phyloP scores from a whole-genome alignment of 2,888 invertebrate species.

The Brachyptera risi region DNA sequence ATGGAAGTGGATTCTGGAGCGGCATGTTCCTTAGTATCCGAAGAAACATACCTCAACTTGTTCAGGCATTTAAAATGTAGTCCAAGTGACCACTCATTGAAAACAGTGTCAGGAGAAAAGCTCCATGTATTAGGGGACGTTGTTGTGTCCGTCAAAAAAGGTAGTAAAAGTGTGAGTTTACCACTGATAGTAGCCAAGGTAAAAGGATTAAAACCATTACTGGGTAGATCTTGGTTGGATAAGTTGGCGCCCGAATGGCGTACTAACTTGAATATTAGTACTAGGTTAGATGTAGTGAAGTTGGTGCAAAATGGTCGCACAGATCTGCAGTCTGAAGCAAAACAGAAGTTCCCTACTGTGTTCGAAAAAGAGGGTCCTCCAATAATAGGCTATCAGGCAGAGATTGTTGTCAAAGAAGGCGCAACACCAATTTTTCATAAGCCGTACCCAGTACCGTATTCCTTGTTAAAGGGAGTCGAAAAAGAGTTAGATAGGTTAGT shows the following conservation, averaged over 20 bases:
- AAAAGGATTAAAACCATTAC: neutral
- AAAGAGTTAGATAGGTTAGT: neutral
- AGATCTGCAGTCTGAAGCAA: neutral
- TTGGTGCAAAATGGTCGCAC: neutral
- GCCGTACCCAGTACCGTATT: neutral
- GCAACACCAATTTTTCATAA: slow-evolving; percentile 8
- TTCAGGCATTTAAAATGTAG: neutral
- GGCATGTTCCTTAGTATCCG: neutral
- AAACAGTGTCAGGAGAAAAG: neutral
- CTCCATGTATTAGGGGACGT: neutral
- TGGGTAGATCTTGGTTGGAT: slow-evolving; percentile 5
- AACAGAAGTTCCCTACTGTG: neutral
- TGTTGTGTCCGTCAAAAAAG: neutral
- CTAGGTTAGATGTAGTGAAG: neutral
- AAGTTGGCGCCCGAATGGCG: neutral
- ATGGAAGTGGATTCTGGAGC: slow-evolving; percentile 11
- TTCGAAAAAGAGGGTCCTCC: neutral
- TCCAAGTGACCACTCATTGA: neutral
- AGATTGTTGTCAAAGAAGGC: neutral
- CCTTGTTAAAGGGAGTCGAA: neutral
- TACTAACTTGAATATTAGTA: neutral
- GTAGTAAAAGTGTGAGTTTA: neutral
- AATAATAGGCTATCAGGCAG: neutral
- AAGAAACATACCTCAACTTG: neutral
- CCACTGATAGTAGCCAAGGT: neutral